Percentiles rank a stretch among this genome's conserved stretches.
These are phyloP conservation scores for Marasmarcha lunaedactyla DNA, from an alignment of 2,888 invertebrate genomes.

Conservation along the genomic window DNA sequence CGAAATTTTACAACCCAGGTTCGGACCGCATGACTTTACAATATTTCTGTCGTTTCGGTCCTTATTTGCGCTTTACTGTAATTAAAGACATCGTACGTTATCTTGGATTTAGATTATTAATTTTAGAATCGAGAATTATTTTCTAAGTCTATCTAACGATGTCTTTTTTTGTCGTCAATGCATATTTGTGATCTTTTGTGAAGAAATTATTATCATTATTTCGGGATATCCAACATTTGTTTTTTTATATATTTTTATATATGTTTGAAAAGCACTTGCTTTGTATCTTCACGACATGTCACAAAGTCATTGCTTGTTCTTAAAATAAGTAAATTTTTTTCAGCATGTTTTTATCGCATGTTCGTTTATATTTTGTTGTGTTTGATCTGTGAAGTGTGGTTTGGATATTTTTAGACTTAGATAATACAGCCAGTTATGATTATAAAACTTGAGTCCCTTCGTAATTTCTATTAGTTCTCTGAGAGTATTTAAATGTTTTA, in stretches of 20 bases:
- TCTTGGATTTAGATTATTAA: conserved; percentile 14
- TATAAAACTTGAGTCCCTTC: too few species aligned
- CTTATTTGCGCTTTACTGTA: conserved; percentile 21
- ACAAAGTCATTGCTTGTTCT: conserved; percentile 26
- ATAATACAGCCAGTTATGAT: too few species aligned
- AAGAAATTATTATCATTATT: conserved; percentile 13
- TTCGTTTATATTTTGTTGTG: too few species aligned
- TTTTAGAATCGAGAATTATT: conserved; percentile 17
- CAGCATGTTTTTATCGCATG: conserved; percentile 13
- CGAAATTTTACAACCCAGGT: conserved; percentile 65
- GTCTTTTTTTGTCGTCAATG: conserved; percentile 5
- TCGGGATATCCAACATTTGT: too few species aligned
- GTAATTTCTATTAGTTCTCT: too few species aligned
- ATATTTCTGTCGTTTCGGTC: conserved; percentile 22
- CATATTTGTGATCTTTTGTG: conserved; percentile 26
- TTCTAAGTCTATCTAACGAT: too few species aligned
- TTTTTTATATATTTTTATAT: neutral
- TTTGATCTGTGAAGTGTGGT: too few species aligned
- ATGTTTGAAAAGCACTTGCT: conserved; percentile 23
- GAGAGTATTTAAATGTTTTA: too few species aligned
- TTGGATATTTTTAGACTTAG: too few species aligned
- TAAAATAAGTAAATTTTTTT: conserved; percentile 15
- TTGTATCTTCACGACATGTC: conserved; percentile 27
- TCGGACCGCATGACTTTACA: conserved; percentile 15
- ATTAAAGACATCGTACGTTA: neutral